Evolutionary conservation across 2,797 vertebrate genomes (phyloP).

Genomic region (Chaetophractus vellerosus): DNA sequence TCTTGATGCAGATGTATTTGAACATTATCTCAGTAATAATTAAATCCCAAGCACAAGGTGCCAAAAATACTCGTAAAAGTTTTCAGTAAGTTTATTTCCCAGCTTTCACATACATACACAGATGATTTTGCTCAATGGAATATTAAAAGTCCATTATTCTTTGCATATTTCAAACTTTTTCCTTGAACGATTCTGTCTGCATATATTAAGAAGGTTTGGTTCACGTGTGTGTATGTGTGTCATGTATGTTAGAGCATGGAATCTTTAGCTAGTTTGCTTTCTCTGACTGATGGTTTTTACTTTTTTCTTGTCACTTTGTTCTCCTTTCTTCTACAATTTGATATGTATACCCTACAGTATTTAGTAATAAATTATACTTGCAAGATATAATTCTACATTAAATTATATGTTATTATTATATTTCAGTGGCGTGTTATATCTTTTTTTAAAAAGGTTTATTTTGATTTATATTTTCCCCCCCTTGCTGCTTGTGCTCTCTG

Average conservation of each 20-base stretch:
- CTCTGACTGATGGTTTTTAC: neutral
- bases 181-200: conserved; percentile 41
- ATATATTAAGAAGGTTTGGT: neutral
- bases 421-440: neutral
- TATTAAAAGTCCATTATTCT: conserved; percentile 72
- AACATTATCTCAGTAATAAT: conserved; percentile 63
- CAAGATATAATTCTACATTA: neutral
- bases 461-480: too few relatives aligned
- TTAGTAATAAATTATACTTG: conserved; percentile 16
- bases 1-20: conserved; percentile 75
- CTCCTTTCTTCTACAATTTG: neutral
- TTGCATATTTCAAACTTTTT: conserved; percentile 60
- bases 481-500: too few relatives aligned
- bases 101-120: neutral
- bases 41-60: conserved; percentile 76
- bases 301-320: neutral
- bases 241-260: neutral
- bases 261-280: neutral
- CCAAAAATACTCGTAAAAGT: conserved; percentile 75
- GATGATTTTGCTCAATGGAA: conserved; percentile 31
- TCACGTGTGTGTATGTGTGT: neutral
- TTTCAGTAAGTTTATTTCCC: conserved; percentile 67
- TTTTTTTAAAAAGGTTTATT: too few relatives aligned
- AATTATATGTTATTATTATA: neutral
- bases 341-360: neutral